Evolutionary conservation across 2,797 vertebrate species (phyloP).

Genomic region (Chanos chanos): DNA sequence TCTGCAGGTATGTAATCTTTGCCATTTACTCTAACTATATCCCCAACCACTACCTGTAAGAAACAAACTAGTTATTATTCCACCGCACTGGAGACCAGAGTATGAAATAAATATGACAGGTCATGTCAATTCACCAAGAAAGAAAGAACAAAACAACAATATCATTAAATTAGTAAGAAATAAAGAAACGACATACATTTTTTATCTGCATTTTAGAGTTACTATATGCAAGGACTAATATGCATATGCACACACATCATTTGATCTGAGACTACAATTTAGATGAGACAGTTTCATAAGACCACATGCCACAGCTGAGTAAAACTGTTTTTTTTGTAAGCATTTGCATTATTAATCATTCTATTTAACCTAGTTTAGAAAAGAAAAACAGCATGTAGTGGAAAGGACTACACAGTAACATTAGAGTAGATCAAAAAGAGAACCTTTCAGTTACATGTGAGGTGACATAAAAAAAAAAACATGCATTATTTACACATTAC

Average conservation of each 20-base stretch:
- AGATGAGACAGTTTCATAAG: background rate
- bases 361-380: background rate
- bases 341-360: conserved; percentile 14
- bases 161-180: no score
- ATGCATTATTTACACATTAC: conserved; percentile 49
- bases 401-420: background rate
- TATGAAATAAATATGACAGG: background rate
- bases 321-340: background rate
- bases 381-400: no score
- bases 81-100: conserved; percentile 47
- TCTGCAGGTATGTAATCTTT: conserved; percentile 96
- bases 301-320: background rate
- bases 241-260: background rate
- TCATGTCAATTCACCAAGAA: no score
- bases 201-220: background rate
- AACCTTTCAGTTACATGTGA: conserved; percentile 51
- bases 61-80: conserved; percentile 86
- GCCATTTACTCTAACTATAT: conserved; percentile 97
- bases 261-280: background rate
- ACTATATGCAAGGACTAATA: background rate
- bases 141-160: no score
- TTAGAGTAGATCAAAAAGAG: conserved; percentile 34
- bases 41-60: conserved; percentile 96
- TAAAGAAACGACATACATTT: background rate
- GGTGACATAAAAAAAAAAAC: conserved; percentile 42